Evolutionary conservation across 2,113 vertebrate species (phyloP).

Genomic region (Pandion haliaetus): DNA sequence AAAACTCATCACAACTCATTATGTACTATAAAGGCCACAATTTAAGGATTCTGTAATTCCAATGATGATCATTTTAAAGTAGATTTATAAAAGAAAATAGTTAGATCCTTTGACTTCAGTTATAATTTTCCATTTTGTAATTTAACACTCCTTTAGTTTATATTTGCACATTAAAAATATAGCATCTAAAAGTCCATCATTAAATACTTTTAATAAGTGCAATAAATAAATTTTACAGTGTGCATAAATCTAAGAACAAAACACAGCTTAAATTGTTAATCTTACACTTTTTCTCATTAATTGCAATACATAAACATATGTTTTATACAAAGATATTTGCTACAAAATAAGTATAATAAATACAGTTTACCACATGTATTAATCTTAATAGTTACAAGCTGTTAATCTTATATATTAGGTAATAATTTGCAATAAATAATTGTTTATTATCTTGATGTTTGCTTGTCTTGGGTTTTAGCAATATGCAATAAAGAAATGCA

Average conservation of each 20-base stretch:
- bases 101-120: conserved; percentile 91
- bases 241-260: conserved; percentile 96
- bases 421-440: conserved; percentile 99
- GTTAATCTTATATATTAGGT: conserved; percentile 99
- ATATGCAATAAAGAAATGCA: conserved; percentile 87
- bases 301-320: conserved; percentile 94
- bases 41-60: conserved; percentile 80
- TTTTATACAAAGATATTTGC: conserved; percentile 95
- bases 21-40: conserved; percentile 79
- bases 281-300: conserved; percentile 96
- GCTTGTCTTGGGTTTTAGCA: conserved; percentile 87
- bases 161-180: conserved; percentile 95
- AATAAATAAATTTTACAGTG: conserved; percentile 97
- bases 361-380: conserved; percentile 88
- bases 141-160: conserved; percentile 90
- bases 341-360: conserved; percentile 99
- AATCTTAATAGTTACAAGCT: conserved; percentile 97
- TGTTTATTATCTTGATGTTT: conserved; percentile 95
- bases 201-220: conserved; percentile 97
- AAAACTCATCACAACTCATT: conserved; percentile 81
- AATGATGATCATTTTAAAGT: conserved; percentile 80
- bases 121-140: conserved; percentile 91
- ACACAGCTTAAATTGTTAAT: conserved; percentile 94
- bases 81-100: conserved; percentile 94
- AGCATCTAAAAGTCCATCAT: conserved; percentile 95